Evolutionary conservation across 1,140 invertebrate species (phyloP), one percentile per base, ranked within the genome.

Genomic region (Homarus americanus): DNA sequence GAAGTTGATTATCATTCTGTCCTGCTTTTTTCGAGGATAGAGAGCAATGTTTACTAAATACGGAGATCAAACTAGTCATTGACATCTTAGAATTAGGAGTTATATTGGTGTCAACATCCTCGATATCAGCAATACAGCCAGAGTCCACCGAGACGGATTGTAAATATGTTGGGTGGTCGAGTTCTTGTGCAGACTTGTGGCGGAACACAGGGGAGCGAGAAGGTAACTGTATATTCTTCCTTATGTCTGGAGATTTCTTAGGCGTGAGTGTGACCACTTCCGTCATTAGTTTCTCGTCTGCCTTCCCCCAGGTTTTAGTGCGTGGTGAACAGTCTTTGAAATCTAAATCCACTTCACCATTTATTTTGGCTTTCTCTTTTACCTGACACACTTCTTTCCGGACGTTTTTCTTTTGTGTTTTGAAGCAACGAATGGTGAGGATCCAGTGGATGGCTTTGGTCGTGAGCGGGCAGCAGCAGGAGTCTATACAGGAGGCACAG

Each of bases 101-200:
- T 58, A 49, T 36, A 28, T 80, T 69, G 32, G 44, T 36, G 32
- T 7, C 34, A 24, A 17, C n/a, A 4, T 92, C 91, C 41, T 92
- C 79, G 0, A 63, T 32, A 17, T 92, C 91, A 36, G 69, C 66
- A 38, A 90, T 83, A 49, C 91, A 92, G 28, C 91, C 91, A 41
- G 91, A 92, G 44, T 92, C 91, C 44, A 82, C 87, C 9, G 91
- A 92, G 24, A 92, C 40, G 12, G 91, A 92, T 66, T 92, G 87
- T 32, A 75, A 44, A 28, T 92, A 92, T 28, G 83, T 82, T n/a
- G 91, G 91, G 58, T 75, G 80, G 9, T 87, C 34, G 15, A 84
- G 17, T n/a, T 28, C 36, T 63, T 89, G 80, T 10, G 32, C 4
- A 32, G 80, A 72, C 34, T 85, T 83, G 36, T 63, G 40, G 53